Evolutionary conservation across 1,140 invertebrate species (phyloP).

Genomic region (Glomeris maerens): DNA sequence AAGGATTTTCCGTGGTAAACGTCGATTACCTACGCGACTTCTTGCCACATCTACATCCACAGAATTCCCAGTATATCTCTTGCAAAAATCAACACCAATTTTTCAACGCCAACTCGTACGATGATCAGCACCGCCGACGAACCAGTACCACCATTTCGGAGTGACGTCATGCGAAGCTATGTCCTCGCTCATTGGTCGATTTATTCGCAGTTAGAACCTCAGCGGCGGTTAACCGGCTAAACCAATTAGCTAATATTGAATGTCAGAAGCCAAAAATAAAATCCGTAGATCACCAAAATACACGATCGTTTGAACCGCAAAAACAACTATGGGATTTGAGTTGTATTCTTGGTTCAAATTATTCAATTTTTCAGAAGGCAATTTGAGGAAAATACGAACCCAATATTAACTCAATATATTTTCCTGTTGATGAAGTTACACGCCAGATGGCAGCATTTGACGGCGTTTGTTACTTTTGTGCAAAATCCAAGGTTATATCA

Average conservation of each 20-base stretch:
- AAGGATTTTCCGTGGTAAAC: background rate
- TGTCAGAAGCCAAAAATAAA: too few species aligned
- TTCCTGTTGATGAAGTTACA: too few species aligned
- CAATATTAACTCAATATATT: too few species aligned
- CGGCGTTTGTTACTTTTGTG: background rate
- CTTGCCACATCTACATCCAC: background rate
- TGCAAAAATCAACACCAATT: background rate
- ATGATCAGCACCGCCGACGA: background rate
- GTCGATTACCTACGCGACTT: background rate
- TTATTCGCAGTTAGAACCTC: too few species aligned
- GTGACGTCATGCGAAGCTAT: background rate
- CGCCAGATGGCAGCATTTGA: background rate
- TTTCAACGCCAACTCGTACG: background rate
- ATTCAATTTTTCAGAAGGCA: background rate
- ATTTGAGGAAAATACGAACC: background rate
- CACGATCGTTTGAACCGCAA: too few species aligned
- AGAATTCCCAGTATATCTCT: conserved; percentile 3
- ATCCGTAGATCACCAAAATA: too few species aligned
- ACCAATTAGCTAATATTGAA: too few species aligned
- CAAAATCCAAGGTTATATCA: background rate
- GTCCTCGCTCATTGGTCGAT: too few species aligned
- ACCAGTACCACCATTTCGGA: background rate
- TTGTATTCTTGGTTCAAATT: too few species aligned
- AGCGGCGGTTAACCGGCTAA: too few species aligned
- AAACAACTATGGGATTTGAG: too few species aligned